A percentile compares a stretch with the other conserved stretches of the same genome.
phyloP scores from a whole-genome alignment of 2,113 vertebrate genomes.

The Lycocorax pyrrhopterus region DNA sequence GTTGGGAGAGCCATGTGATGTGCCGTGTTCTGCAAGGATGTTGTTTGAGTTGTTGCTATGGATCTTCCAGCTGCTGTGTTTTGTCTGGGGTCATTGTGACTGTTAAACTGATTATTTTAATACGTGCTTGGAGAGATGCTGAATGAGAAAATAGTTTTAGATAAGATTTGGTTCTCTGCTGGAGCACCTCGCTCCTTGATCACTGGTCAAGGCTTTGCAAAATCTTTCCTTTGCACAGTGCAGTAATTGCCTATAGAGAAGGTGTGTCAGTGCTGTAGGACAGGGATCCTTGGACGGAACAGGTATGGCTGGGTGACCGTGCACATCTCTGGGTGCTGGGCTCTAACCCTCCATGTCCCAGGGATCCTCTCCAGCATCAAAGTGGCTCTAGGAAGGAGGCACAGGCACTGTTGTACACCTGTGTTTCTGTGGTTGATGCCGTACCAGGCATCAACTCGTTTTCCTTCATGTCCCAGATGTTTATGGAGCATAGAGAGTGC shows the following conservation, averaged over 20 bases:
- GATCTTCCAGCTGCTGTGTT: background rate
- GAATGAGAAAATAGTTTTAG: background rate
- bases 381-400: background rate
- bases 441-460: background rate
- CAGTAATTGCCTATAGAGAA: background rate
- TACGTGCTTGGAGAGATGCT: background rate
- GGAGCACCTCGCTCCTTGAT: background rate
- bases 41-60: background rate
- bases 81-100: background rate
- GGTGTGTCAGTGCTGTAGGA: background rate
- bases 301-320: fast-evolving
- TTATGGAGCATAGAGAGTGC: background rate
- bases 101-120: background rate
- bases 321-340: fast-evolving
- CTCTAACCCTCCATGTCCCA: background rate
- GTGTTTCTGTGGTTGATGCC: background rate
- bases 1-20: background rate
- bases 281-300: background rate
- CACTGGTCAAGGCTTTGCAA: background rate
- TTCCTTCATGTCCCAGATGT: background rate
- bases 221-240: background rate
- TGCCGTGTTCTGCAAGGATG: background rate
- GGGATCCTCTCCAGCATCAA: background rate
- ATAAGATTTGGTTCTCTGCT: background rate
- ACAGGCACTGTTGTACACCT: background rate